Percentiles rank a stretch among this genome's conserved stretches.
phyloP scores from a whole-genome alignment of 2,888 invertebrate genomes.

The Meganola albula region DNA sequence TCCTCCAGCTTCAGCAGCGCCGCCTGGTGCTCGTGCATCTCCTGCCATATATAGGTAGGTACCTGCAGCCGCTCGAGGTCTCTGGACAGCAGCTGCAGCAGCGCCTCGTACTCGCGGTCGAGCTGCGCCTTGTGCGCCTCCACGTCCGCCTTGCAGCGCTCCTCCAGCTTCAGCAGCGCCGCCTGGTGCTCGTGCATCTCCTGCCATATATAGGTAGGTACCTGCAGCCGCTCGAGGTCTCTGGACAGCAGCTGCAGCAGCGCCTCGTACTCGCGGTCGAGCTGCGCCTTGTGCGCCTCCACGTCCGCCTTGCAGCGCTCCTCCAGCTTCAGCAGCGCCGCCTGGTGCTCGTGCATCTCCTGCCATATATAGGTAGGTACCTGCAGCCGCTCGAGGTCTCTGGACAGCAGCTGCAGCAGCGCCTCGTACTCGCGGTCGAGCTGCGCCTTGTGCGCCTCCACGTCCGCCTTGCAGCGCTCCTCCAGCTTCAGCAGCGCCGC shows the following conservation, averaged over 20 bases:
- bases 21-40: neutral
- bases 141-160: neutral
- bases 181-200: neutral
- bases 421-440: neutral
- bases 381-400: neutral
- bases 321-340: conserved; percentile 89
- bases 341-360: conserved; percentile 94
- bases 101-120: neutral
- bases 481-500: neutral
- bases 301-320: conserved; percentile 92
- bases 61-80: neutral
- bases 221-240: conserved; percentile 89
- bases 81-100: neutral
- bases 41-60: neutral
- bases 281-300: conserved; percentile 90
- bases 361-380: conserved; percentile 49
- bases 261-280: conserved; percentile 93
- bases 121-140: neutral
- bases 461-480: neutral
- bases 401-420: neutral
- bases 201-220: conserved; percentile 28
- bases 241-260: conserved; percentile 89
- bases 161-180: neutral
- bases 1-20: neutral
- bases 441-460: neutral